Evolutionary conservation across 2,113 vertebrate species (phyloP).

Genomic region (Pristiophorus japonicus): DNA sequence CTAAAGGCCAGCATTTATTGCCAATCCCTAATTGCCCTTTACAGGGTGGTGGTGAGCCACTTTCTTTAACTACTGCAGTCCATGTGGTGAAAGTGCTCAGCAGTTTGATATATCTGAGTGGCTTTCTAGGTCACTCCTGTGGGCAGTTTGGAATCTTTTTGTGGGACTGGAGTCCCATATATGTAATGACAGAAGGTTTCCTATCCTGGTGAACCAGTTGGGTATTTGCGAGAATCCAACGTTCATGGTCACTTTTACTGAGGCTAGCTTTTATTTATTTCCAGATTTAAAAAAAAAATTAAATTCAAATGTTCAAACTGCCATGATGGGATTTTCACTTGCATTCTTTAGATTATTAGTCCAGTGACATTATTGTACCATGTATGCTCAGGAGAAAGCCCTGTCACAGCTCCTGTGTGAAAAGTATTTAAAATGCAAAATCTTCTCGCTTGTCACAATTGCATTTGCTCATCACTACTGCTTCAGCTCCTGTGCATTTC

Average conservation of each 20-base stretch:
- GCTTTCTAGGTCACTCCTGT: not conserved
- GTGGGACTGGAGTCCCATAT: not conserved
- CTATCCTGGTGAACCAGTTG: not conserved
- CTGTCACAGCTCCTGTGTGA: no score
- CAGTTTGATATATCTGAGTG: not conserved
- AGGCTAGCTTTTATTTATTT: not conserved
- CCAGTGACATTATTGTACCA: no score
- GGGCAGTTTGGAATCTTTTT: not conserved
- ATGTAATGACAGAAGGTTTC: not conserved
- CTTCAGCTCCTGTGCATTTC: no score
- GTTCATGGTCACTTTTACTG: not conserved
- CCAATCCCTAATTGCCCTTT: not conserved
- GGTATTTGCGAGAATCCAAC: not conserved
- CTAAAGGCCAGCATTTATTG: not conserved
- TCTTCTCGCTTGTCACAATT: no score
- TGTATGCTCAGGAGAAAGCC: no score
- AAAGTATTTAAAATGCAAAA: no score
- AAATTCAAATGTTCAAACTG: no score
- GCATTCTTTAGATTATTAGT: no score
- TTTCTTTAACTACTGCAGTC: not conserved
- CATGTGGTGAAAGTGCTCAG: not conserved
- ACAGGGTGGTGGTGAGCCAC: not conserved
- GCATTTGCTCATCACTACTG: no score
- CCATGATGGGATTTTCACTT: no score
- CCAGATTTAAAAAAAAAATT: no score